phyloP scores from a whole-genome alignment of 35 echinoderm and acorn worm genomes.

The Apostichopus japonicus region DNA sequence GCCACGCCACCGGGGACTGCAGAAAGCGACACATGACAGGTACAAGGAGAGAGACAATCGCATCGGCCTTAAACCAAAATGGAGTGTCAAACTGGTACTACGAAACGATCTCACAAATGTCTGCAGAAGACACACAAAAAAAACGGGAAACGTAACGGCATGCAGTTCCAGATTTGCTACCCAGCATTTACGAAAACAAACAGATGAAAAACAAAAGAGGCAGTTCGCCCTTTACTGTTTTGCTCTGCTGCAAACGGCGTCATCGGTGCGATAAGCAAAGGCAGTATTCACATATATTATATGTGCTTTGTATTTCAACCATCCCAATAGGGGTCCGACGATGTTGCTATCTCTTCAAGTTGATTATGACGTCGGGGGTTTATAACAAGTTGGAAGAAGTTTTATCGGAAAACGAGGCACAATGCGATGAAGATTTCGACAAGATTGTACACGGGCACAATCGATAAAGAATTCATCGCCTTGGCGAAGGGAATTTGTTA shows the following conservation, averaged over 20 bases:
- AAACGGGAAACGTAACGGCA: background rate
- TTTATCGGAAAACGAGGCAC: background rate
- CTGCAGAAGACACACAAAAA: background rate
- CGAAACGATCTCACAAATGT: background rate
- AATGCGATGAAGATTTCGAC: background rate
- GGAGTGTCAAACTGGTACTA: constrained; percentile 6
- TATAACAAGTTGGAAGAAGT: background rate
- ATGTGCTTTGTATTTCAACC: background rate
- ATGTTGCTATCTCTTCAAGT: background rate
- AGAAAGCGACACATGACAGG: background rate
- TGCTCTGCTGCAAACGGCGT: background rate
- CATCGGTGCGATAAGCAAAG: background rate
- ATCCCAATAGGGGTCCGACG: background rate
- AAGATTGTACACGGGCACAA: background rate
- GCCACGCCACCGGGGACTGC: background rate
- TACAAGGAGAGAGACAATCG: background rate
- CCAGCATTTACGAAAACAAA: background rate
- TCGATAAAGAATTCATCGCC: background rate
- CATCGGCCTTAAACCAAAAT: background rate
- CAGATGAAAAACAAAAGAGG: background rate
- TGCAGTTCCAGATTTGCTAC: too few relatives aligned
- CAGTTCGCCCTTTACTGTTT: constrained; percentile 43
- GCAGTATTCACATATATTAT: background rate
- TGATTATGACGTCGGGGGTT: background rate
- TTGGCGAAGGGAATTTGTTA: background rate